phyloP scores from a whole-genome alignment of 2,888 invertebrate species.

The Gasteruption jaculator region DNA sequence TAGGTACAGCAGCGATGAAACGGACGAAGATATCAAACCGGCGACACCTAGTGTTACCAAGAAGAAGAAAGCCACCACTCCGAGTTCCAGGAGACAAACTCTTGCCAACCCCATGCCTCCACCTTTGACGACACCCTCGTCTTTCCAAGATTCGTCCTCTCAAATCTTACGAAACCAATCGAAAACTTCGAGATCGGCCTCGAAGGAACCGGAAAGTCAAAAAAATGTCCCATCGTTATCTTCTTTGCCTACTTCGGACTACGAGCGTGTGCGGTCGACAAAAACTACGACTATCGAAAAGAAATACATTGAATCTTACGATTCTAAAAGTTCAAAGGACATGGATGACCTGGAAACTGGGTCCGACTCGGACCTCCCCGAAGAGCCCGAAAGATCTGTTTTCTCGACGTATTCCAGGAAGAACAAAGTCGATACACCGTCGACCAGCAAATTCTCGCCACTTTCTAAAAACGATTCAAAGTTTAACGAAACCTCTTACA shows the following conservation, averaged over 20 bases:
- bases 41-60: constrained; percentile 45
- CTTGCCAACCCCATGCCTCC: constrained; percentile 49
- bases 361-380: constrained; percentile 63
- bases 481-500: too few relatives aligned
- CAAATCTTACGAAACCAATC: too few relatives aligned
- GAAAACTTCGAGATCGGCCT: too few relatives aligned
- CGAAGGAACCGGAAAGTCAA: too few relatives aligned
- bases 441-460: too few relatives aligned
- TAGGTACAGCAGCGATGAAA: constrained; percentile 54
- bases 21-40: constrained; percentile 50
- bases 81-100: constrained; percentile 51
- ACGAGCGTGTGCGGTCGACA: too few relatives aligned
- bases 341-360: constrained; percentile 66
- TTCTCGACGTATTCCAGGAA: constrained; percentile 22
- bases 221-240: too few relatives aligned
- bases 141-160: constrained; percentile 31
- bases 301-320: constrained; percentile 32
- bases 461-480: too few relatives aligned
- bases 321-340: constrained; percentile 42
- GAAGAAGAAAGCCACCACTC: constrained; percentile 53
- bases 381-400: constrained; percentile 30
- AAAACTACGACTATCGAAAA: too few relatives aligned
- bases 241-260: too few relatives aligned
- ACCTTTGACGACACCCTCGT: constrained; percentile 30
- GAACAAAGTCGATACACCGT: too few relatives aligned